phyloP scores from a whole-genome alignment of 2,888 invertebrate genomes.

The Chymomyza procnemis region DNA sequence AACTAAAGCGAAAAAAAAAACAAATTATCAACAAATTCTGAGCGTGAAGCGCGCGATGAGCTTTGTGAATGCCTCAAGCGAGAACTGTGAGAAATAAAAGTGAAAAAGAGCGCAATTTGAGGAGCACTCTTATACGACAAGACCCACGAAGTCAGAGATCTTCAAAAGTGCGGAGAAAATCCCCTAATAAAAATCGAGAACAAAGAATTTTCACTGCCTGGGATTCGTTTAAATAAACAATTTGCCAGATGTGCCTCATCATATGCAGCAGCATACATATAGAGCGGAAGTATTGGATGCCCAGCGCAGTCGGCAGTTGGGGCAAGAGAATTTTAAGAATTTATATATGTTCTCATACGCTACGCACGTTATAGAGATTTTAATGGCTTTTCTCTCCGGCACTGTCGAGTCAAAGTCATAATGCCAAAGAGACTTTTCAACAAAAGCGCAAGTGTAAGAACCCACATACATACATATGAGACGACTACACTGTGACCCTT shows the following conservation, averaged over 20 bases:
- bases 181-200: neutral
- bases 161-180: neutral
- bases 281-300: neutral
- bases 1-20: constrained; percentile 45
- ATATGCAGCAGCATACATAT: constrained; percentile 13
- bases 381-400: neutral
- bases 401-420: too few species aligned
- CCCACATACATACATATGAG: constrained; percentile 34
- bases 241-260: constrained; percentile 53
- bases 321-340: neutral
- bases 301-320: neutral
- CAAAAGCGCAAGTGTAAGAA: constrained; percentile 63
- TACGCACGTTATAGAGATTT: neutral
- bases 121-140: neutral
- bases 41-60: neutral
- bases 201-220: neutral
- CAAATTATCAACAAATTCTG: constrained; percentile 32
- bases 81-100: neutral
- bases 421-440: constrained; percentile 6
- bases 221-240: constrained; percentile 42
- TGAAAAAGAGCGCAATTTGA: neutral
- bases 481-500: neutral
- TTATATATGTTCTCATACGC: neutral
- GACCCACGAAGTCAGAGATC: neutral
- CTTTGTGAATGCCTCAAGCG: neutral